Percentiles rank a stretch among this genome's conserved stretches.
phyloP scores from a whole-genome alignment of 2,888 invertebrate genomes.

The Acanthosepion pharaonis region DNA sequence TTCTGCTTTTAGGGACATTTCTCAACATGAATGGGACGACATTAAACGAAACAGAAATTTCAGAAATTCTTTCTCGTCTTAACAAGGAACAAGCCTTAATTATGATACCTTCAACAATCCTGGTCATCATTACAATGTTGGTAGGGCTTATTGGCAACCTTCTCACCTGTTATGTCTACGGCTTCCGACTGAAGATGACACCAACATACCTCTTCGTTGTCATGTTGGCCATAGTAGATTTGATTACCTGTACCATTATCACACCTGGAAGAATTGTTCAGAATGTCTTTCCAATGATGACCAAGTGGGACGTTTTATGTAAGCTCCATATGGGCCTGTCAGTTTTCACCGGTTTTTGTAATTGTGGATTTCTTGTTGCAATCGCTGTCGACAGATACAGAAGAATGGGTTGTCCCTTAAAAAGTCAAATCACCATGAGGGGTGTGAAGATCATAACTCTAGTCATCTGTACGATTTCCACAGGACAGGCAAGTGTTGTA shows the following conservation, averaged over 20 bases:
- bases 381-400: conserved; percentile 23
- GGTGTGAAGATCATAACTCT: neutral
- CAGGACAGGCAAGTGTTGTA: neutral
- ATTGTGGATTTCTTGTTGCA: neutral
- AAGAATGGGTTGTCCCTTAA: neutral
- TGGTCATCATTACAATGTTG: conserved; percentile 5
- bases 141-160: neutral
- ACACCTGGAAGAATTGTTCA: neutral
- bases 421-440: neutral
- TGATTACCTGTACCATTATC: neutral
- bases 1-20: neutral
- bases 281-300: neutral
- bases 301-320: neutral
- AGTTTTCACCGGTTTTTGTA: neutral
- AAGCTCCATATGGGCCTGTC: neutral
- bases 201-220: conserved; percentile 8
- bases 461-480: neutral
- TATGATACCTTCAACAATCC: neutral
- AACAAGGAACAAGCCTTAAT: neutral
- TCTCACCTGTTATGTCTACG: conserved; percentile 14
- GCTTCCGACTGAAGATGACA: neutral
- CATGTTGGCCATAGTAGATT: neutral
- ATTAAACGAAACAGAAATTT: neutral
- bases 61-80: neutral
- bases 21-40: neutral